Percentiles rank a stretch among this genome's conserved stretches.
These are phyloP conservation scores for Cydia fagiglandana DNA, from an alignment of 1,140 invertebrate species.

Conservation along the genomic window DNA sequence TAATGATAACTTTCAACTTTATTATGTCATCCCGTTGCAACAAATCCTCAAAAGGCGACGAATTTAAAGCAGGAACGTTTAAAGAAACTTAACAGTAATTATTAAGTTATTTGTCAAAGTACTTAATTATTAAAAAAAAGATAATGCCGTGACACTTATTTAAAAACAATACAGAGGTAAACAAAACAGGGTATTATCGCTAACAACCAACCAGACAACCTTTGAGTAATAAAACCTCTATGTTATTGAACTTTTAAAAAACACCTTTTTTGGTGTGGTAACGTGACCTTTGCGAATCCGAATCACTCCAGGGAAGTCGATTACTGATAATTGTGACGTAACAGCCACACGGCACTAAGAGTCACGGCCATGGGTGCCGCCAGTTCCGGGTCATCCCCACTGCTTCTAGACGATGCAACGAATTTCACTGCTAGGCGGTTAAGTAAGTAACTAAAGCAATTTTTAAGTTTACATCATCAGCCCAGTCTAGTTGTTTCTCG, in stretches of 20 bases:
- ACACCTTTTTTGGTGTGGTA: not conserved
- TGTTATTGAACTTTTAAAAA: slow-evolving; percentile 33
- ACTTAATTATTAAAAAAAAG: not conserved
- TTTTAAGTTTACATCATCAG: slow-evolving; percentile 78
- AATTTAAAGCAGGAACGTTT: too few relatives aligned
- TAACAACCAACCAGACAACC: not conserved
- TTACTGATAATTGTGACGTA: slow-evolving; percentile 8
- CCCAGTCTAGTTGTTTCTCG: slow-evolving; percentile 78
- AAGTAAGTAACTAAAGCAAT: slow-evolving; percentile 78
- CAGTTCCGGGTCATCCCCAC: slow-evolving; percentile 69
- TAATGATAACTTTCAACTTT: too few relatives aligned
- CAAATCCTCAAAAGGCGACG: not conserved
- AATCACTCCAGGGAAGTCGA: not conserved
- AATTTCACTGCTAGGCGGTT: slow-evolving; percentile 71
- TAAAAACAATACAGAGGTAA: not conserved
- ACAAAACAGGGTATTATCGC: not conserved
- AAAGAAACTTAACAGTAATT: too few relatives aligned
- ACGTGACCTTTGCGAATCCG: not conserved
- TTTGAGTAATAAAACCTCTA: not conserved
- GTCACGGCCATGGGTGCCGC: slow-evolving; percentile 52
- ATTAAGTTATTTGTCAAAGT: too few relatives aligned
- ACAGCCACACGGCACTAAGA: slow-evolving; percentile 32
- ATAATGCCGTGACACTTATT: not conserved
- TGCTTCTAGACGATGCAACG: slow-evolving; percentile 58
- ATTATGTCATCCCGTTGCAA: too few relatives aligned